Conservation (phyloP, 2,888 invertebrate genomes). For the Caenorhabditis imperialis region DNA sequence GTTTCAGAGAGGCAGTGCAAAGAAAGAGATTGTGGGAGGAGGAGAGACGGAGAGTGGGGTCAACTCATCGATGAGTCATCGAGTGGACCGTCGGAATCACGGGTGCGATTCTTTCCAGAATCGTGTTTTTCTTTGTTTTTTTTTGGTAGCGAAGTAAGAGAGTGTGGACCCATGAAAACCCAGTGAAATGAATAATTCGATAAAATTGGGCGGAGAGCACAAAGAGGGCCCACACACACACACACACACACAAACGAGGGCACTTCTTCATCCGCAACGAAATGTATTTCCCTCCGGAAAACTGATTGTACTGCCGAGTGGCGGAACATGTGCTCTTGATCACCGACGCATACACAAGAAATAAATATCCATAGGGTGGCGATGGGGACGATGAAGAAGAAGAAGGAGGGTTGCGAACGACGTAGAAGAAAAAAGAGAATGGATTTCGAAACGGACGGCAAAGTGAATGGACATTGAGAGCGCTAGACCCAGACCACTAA, state of each 20-base stretch:
- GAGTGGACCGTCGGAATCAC: too few species aligned
- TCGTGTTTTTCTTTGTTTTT: too few species aligned
- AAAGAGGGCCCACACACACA: too few species aligned
- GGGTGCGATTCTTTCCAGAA: too few species aligned
- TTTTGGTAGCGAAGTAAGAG: neutral
- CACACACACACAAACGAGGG: conserved; percentile 5
- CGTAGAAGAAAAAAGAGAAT: conserved; percentile 10
- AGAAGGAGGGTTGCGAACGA: neutral
- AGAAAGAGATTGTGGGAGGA: too few species aligned
- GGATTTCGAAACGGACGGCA: conserved; percentile 28
- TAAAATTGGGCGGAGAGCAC: neutral
- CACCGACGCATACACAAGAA: too few species aligned
- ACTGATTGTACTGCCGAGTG: neutral
- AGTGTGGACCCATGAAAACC: neutral
- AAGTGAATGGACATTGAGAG: neutral
- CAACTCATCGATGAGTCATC: too few species aligned
- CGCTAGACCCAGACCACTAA: conserved; percentile 6
- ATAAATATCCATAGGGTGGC: too few species aligned
- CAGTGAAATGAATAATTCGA: conserved; percentile 13
- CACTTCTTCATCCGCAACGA: conserved; percentile 4
- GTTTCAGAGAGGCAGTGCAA: too few species aligned
- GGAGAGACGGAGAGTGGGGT: too few species aligned
- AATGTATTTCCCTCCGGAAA: neutral
- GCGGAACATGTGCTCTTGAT: neutral
- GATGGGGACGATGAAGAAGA: neutral